Evolutionary conservation across 2,888 invertebrate genomes (phyloP).

Genomic region (Athetis lepigone): DNA sequence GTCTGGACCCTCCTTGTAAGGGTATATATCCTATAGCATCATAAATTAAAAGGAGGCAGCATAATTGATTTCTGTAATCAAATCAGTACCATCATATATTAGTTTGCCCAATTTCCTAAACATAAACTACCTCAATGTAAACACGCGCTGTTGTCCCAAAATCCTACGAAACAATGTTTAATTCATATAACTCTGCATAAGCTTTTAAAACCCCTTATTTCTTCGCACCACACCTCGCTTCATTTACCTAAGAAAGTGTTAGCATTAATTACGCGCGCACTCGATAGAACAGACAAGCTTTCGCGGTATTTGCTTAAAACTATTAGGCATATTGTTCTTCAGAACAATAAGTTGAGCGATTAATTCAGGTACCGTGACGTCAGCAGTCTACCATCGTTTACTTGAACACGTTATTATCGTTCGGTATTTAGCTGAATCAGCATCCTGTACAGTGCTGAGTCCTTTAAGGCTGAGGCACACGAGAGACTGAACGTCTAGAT

Average conservation of each 20-base stretch:
- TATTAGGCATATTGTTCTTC: conserved; percentile 18
- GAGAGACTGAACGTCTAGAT: not conserved
- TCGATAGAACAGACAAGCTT: conserved; percentile 26
- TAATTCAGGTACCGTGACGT: conserved; percentile 43
- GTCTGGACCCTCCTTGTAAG: too few species aligned
- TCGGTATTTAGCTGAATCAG: conserved; percentile 71
- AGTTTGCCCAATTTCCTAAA: not conserved
- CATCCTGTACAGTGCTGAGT: conserved; percentile 44
- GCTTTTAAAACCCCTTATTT: conserved; percentile 22
- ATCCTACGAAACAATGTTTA: conserved; percentile 1
- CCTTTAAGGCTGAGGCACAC: conserved; percentile 40
- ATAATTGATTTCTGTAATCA: too few species aligned
- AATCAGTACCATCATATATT: too few species aligned
- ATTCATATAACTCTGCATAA: not conserved
- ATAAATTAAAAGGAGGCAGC: too few species aligned
- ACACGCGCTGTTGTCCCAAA: not conserved
- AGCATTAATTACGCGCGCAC: conserved; percentile 32
- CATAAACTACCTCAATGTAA: not conserved
- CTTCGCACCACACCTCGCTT: conserved; percentile 6
- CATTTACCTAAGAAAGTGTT: conserved; percentile 39
- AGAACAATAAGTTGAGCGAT: conserved; percentile 29
- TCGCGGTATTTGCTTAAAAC: conserved; percentile 21
- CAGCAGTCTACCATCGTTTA: conserved; percentile 59
- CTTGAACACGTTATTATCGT: conserved; percentile 70
- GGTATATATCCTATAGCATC: not conserved